These are phyloP conservation scores for Acrocephalus scirpaceus DNA, from an alignment of 2,797 vertebrate genomes.

Conservation along the genomic window DNA sequence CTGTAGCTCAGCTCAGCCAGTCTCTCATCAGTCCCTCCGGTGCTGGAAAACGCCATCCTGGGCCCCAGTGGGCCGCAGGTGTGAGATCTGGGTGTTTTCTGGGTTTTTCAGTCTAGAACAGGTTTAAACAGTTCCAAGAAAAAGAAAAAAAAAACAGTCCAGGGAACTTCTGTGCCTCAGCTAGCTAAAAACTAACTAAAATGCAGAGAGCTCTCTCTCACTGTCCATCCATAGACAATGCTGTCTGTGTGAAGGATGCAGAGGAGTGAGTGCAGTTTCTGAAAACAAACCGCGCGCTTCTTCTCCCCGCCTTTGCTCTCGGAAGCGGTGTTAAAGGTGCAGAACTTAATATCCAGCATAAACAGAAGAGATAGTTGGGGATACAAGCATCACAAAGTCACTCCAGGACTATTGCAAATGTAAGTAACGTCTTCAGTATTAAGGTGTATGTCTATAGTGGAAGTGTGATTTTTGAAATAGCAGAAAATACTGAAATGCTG, in stretches of 20 bases:
- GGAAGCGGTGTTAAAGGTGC: not conserved
- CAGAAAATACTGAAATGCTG: not conserved
- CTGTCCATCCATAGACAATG: fast-evolving
- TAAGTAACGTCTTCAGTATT: not conserved
- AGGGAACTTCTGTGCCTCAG: not conserved
- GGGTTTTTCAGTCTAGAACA: not conserved
- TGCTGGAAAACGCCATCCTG: not conserved
- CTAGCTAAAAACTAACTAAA: not conserved
- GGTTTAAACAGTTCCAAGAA: not conserved
- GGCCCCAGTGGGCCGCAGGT: not conserved
- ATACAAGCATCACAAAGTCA: not conserved
- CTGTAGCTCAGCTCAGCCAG: not conserved
- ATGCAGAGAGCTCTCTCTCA: not conserved
- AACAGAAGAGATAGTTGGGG: not conserved
- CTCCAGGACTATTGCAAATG: not conserved
- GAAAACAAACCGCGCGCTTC: not conserved
- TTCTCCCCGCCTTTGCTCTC: not conserved
- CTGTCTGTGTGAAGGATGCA: not conserved
- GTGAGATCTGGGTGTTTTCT: not conserved
- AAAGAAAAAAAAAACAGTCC: not conserved
- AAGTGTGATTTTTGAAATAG: not conserved
- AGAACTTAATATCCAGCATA: not conserved
- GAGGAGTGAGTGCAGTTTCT: not conserved
- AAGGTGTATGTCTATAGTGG: not conserved
- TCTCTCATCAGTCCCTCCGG: not conserved